Evolutionary conservation across 1,140 invertebrate genomes (phyloP), one percentile per base, ranked within the genome.

Genomic region (Samia ricini): DNA sequence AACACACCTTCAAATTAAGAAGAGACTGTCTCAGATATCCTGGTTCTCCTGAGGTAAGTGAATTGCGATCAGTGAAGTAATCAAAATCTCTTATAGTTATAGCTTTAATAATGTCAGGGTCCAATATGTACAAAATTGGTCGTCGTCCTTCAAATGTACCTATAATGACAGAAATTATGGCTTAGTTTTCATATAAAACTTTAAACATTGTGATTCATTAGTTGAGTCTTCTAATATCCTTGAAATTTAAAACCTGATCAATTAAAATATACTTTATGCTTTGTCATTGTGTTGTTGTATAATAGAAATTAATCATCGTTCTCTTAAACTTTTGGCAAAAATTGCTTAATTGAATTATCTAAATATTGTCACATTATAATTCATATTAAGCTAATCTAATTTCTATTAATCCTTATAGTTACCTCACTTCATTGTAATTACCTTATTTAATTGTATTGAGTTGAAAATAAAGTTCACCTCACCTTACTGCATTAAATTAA

Each of bases 21-120:
- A 87, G 57, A 50, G 73, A 77, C 18, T 73, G 64, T 20, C 63
- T 79, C n/a, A 79, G 48, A 61, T 81, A 88, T 69, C 71, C 71
- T 22, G 87, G 80, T 60, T 80, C 68, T 33, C 68, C 82, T 7
- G 64, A 75, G 18, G 63, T 67, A 12, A 89, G 54, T 15, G 68
- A 67, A 55, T 76, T 78, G 61, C 92, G 74, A 64, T 93, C 91
- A 8, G 85, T 77, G 67, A 94, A 93, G 79, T 92, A 74, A 63
- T 92, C 91, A 77, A 93, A 93, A 75, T 94, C 92, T 70, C 89
- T 86, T 22, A 93, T 91, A 51, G 91, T 80, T 29, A 94, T 71
- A 24, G 82, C 68, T 77, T 92, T 93, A 0, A 94, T 90, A 10
- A 94, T 60, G 3, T 93, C 91, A 8, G 91, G 87, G 72, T 93